Conservation (phyloP, 1,140 invertebrate species). For the Tachypleus tridentatus region DNA sequence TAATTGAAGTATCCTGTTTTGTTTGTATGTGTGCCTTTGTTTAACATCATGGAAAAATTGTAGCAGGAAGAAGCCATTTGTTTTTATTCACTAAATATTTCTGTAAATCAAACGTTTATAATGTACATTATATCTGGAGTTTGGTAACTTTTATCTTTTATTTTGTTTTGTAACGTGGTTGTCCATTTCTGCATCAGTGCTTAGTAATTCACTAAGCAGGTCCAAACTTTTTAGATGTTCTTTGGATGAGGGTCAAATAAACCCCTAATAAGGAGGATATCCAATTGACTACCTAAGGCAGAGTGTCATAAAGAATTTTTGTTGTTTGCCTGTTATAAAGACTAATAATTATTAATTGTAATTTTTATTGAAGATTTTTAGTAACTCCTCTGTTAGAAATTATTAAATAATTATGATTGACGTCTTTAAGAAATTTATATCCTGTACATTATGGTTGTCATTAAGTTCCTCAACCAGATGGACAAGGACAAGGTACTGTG, state of each 20-base stretch:
- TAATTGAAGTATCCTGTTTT: neutral
- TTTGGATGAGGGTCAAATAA: no score
- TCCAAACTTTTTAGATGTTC: no score
- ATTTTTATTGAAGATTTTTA: no score
- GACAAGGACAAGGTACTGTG: conserved; percentile 29
- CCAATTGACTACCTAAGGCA: neutral
- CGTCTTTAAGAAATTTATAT: neutral
- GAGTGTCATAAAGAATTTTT: neutral
- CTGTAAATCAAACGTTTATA: no score
- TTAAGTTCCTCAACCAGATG: conserved; percentile 28
- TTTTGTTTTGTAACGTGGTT: no score
- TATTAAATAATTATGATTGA: neutral
- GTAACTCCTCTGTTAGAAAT: neutral
- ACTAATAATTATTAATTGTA: no score
- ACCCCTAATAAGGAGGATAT: neutral
- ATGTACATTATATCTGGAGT: no score
- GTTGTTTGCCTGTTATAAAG: neutral
- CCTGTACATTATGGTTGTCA: conserved; percentile 10
- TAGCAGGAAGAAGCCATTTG: neutral
- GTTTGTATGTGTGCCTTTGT: neutral
- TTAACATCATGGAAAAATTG: neutral
- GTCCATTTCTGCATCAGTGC: no score
- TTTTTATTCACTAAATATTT: neutral
- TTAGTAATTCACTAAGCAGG: no score
- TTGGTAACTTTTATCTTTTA: no score